Percentiles rank a stretch among this genome's conserved stretches.
Evolutionary conservation across 2,888 invertebrate species (phyloP).

Genomic region (Uloborus plumipes): DNA sequence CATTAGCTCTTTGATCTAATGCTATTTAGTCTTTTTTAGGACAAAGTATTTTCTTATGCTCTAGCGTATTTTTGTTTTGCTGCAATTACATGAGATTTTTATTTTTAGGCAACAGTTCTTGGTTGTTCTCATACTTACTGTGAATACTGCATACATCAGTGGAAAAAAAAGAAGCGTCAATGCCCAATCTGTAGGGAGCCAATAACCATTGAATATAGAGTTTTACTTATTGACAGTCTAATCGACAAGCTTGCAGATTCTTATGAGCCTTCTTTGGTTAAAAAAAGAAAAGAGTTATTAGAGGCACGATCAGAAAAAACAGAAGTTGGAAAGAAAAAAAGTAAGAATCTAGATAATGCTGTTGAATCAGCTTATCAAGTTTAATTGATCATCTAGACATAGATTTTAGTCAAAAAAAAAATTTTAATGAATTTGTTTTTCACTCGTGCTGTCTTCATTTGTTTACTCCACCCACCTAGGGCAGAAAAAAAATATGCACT

Average conservation of each 20-base stretch:
- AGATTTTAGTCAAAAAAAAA: too few species aligned
- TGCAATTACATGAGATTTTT: not conserved
- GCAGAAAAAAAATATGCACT: too few species aligned
- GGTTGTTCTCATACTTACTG: conserved; percentile 85
- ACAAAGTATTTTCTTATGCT: too few species aligned
- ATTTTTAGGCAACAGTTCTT: conserved; percentile 76
- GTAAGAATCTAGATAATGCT: too few species aligned
- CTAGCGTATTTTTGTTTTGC: too few species aligned
- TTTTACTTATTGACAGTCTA: conserved; percentile 80
- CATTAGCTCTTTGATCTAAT: too few species aligned
- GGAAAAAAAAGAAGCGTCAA: conserved; percentile 79
- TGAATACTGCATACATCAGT: conserved; percentile 79
- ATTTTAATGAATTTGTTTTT: too few species aligned
- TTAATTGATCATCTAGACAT: too few species aligned
- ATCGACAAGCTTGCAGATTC: conserved; percentile 80
- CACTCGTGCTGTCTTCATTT: too few species aligned
- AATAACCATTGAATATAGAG: conserved; percentile 75
- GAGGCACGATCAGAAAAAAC: conserved; percentile 73
- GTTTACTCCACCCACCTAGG: too few species aligned
- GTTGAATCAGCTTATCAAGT: too few species aligned
- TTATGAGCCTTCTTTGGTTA: conserved; percentile 76
- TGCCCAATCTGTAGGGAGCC: conserved; percentile 80
- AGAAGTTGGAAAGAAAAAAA: not conserved
- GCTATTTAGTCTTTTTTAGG: too few species aligned
- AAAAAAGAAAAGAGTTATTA: conserved; percentile 75